phyloP scores from a whole-genome alignment of 1,140 invertebrate species.

The Ips nitidus region DNA sequence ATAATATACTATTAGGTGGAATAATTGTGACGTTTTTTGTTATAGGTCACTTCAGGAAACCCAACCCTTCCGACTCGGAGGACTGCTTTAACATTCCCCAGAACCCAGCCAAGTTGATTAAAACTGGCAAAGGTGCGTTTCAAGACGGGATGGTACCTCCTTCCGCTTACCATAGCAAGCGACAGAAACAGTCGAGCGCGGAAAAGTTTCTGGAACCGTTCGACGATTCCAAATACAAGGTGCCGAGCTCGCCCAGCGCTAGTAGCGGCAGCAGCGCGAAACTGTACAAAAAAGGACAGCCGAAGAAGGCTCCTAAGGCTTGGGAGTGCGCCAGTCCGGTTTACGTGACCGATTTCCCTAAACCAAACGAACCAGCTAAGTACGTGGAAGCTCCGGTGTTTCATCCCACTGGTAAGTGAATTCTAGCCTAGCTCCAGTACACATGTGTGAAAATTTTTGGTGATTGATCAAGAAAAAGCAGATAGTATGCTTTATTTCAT shows the following conservation, averaged over 20 bases:
- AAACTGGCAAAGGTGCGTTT: constrained; percentile 11
- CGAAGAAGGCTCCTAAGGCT: constrained; percentile 46
- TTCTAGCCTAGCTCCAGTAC: constrained; percentile 8
- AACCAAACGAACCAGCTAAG: constrained; percentile 55
- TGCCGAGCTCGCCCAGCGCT: constrained; percentile 52
- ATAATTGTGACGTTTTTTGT: background rate
- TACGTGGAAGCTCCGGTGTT: constrained; percentile 83
- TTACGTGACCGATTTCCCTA: constrained; percentile 60
- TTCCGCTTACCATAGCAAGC: constrained; percentile 59
- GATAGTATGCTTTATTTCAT: no score
- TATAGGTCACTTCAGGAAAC: constrained; percentile 40
- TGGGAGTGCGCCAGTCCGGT: constrained; percentile 48
- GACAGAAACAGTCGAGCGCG: constrained; percentile 55
- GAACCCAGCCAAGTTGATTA: constrained; percentile 55
- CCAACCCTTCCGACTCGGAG: constrained; percentile 52
- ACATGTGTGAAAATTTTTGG: background rate
- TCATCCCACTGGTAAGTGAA: constrained; percentile 68
- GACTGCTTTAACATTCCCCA: constrained; percentile 71
- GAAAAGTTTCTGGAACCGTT: constrained; percentile 47
- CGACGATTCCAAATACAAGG: constrained; percentile 50
- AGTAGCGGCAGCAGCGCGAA: constrained; percentile 51
- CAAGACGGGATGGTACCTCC: constrained; percentile 58
- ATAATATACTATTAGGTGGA: no score
- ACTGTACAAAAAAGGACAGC: constrained; percentile 46
- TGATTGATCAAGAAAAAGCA: background rate